Conservation (phyloP, 2,113 vertebrate genomes). For the Oryctolagus cuniculus region DNA sequence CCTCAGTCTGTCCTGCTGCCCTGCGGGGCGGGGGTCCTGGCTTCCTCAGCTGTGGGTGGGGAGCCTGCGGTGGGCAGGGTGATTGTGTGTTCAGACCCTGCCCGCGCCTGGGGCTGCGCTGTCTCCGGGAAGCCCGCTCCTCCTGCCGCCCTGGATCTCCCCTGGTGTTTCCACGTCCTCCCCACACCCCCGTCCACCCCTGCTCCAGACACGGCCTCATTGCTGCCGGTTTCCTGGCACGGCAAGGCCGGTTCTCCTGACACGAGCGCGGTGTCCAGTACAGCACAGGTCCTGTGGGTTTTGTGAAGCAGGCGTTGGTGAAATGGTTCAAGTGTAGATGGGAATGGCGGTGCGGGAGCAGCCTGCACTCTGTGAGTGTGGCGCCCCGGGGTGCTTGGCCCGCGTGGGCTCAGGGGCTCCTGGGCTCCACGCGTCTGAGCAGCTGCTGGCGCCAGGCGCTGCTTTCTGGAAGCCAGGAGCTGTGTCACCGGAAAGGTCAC, state of each 20-base stretch:
- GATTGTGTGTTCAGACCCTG: not conserved
- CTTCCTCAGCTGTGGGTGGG: not conserved
- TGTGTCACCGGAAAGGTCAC: fast-evolving
- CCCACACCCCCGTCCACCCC: too few relatives aligned
- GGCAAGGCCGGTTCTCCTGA: not conserved
- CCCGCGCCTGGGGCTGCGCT: fast-evolving
- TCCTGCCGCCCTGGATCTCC: not conserved
- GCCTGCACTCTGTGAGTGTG: too few relatives aligned
- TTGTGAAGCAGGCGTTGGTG: not conserved
- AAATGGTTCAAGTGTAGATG: too few relatives aligned
- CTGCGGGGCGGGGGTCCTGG: too few relatives aligned
- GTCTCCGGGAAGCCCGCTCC: too few relatives aligned
- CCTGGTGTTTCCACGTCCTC: too few relatives aligned
- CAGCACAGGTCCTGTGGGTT: not conserved
- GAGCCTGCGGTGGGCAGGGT: too few relatives aligned
- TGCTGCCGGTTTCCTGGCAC: not conserved
- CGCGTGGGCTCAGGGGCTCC: too few relatives aligned
- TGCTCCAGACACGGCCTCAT: too few relatives aligned
- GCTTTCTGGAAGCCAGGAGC: not conserved
- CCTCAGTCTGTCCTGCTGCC: not conserved
- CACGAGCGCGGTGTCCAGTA: not conserved
- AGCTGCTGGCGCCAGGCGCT: not conserved
- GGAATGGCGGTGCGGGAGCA: too few relatives aligned
- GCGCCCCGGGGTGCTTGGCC: too few relatives aligned
- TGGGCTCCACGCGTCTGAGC: too few relatives aligned